These are phyloP conservation scores for Penelope pileata DNA, from an alignment of 2,113 vertebrate genomes.

Conservation along the genomic window DNA sequence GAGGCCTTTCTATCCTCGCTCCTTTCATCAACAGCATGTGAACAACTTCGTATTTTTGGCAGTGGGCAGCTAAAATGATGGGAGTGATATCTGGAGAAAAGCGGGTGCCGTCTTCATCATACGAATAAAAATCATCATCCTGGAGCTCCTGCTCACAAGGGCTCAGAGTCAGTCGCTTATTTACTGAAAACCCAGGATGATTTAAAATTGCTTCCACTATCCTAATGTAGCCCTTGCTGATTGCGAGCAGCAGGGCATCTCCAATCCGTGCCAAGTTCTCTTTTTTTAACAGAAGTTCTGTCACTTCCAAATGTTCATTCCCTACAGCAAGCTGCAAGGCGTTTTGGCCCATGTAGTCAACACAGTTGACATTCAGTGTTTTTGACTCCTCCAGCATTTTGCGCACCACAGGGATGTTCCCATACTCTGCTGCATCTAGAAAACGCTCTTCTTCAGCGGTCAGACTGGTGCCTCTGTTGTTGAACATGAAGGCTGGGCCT, in stretches of 20 bases:
- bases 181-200: slow-evolving; percentile 85
- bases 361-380: slow-evolving; percentile 85
- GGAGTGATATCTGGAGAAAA: slow-evolving; percentile 91
- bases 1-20: slow-evolving; percentile 86
- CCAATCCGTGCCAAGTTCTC: slow-evolving; percentile 89
- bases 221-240: slow-evolving; percentile 90
- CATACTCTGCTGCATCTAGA: slow-evolving; percentile 86
- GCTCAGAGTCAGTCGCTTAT: slow-evolving; percentile 84
- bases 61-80: slow-evolving; percentile 89
- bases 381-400: slow-evolving; percentile 89
- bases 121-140: slow-evolving; percentile 90
- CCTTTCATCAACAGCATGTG: slow-evolving; percentile 88
- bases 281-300: slow-evolving; percentile 84
- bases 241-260: slow-evolving; percentile 88
- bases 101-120: slow-evolving; percentile 90
- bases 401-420: slow-evolving; percentile 90
- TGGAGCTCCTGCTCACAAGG: slow-evolving; percentile 85
- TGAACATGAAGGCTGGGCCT: slow-evolving; percentile 89
- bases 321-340: slow-evolving; percentile 86
- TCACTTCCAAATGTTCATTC: slow-evolving; percentile 88
- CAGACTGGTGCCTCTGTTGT: slow-evolving; percentile 82
- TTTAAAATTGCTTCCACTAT: slow-evolving; percentile 89
- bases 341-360: slow-evolving; percentile 88
- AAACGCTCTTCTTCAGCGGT: slow-evolving; percentile 86
- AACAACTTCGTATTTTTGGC: slow-evolving; percentile 90